A percentile compares a stretch with the other conserved stretches of the same genome.
Conservation (phyloP, 92 coral and sea anemone genomes). For the Epizoanthus rinbou region DNA sequence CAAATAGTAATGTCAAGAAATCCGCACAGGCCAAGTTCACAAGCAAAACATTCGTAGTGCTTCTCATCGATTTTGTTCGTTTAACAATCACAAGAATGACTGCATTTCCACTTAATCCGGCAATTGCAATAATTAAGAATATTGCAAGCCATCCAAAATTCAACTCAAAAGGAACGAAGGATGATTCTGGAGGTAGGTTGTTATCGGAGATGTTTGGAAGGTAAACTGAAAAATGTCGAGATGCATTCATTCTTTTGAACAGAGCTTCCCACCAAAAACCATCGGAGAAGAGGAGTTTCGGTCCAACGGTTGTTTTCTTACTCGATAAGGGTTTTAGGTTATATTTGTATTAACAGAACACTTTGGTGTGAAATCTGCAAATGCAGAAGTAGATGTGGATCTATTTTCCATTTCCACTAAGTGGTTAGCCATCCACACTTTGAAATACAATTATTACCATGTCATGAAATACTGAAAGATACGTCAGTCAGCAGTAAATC, state of each 20-base stretch:
- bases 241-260: background rate
- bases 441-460: too few species aligned
- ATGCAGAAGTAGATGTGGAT: too few species aligned
- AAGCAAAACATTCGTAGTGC: conserved; percentile 27
- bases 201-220: background rate
- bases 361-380: too few species aligned
- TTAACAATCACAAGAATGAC: conserved; percentile 13
- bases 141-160: background rate
- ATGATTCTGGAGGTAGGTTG: background rate
- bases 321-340: too few species aligned
- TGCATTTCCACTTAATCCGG: conserved; percentile 5
- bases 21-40: conserved; percentile 31
- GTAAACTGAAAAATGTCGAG: background rate
- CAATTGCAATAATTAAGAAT: background rate
- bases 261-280: too few species aligned
- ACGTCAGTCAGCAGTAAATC: too few species aligned
- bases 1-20: conserved; percentile 17
- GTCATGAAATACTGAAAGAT: too few species aligned
- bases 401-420: too few species aligned
- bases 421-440: too few species aligned
- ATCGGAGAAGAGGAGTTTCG: background rate
- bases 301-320: too few species aligned
- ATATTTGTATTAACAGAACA: too few species aligned
- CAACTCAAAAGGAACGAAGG: background rate
- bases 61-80: conserved; percentile 31